Conservation (phyloP, 2,888 invertebrate genomes). For the Hypomecis punctinalis region DNA sequence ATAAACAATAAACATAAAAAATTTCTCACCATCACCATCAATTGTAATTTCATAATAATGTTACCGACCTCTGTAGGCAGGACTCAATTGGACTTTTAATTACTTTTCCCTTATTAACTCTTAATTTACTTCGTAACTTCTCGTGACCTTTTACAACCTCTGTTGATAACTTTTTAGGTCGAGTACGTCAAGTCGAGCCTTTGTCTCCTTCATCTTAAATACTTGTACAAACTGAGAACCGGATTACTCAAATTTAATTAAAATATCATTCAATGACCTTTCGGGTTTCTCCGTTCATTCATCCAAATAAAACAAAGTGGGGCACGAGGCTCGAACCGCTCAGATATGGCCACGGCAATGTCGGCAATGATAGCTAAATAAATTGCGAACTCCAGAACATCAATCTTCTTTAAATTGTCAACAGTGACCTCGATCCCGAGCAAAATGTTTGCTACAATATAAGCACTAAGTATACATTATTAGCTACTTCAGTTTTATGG, state of each 20-base stretch:
- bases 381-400: conserved; percentile 62
- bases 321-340: conserved; percentile 45
- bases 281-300: conserved; percentile 43
- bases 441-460: conserved; percentile 35
- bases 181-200: conserved; percentile 1
- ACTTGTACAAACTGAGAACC: conserved; percentile 13
- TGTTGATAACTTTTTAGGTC: conserved; percentile 5
- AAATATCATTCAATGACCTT: conserved; percentile 38
- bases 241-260: conserved; percentile 23
- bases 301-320: conserved; percentile 51
- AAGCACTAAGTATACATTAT: too few relatives aligned
- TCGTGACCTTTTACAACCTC: conserved; percentile 14
- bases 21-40: too few relatives aligned
- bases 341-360: conserved; percentile 51
- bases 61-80: not conserved
- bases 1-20: too few relatives aligned
- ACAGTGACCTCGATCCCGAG: conserved; percentile 49
- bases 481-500: conserved; percentile 17
- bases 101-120: conserved; percentile 11
- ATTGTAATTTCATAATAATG: conserved; percentile 6
- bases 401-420: conserved; percentile 63
- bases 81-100: conserved; percentile 1
- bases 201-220: conserved; percentile 3
- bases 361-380: conserved; percentile 55
- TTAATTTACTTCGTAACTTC: conserved; percentile 14